Evolutionary conservation across 2,113 vertebrate species (phyloP), one percentile per base, ranked within the genome.

Genomic region (Nematolebias whitei): DNA sequence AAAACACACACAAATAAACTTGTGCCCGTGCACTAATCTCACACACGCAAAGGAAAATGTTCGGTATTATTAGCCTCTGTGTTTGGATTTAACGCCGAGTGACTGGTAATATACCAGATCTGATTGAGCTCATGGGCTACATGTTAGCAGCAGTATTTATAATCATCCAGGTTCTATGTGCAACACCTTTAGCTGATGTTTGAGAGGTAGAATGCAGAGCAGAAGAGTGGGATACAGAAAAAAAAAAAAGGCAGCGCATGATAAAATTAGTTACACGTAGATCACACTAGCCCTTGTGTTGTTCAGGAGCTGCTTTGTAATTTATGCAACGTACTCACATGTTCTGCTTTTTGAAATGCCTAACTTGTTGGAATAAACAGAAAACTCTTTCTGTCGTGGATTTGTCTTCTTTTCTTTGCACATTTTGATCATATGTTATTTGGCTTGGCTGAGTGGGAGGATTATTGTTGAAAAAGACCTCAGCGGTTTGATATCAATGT

Each of bases 1-100:
- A 72, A 86, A 68, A 80, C 2, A 66, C 63, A 54, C 71, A 79
- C 53, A 82, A 68, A 79, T 76, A 75, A 57, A 29, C 63, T 16
- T 53, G 71, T 41, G 58, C 50, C 56, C 24, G 32, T 39, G 35
- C 60, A 12, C 50, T 29, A 56, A 15, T 63, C 71, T 40, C 41
- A 58, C 24, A 43, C 76, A 80, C 59, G 70, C 39, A 76, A 68
- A 39, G 41, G 59, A 51, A 64, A 74, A 66, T 63, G 55, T 3
- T 53, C 11, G 44, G 50, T 39, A 48, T 56, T 41, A 35, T 61
- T 19, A 0, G 40, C 51, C 18, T 20, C 40, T 50, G 44, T 63
- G 41, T 60, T 51, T 49, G 29, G 39, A 56, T 4, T 20, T 35
- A 20, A 71, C 40, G 9, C 15, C 16, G 57, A 1, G 18, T 66